Conservation (phyloP, 2,113 vertebrate genomes). For the Dasypus novemcinctus region DNA sequence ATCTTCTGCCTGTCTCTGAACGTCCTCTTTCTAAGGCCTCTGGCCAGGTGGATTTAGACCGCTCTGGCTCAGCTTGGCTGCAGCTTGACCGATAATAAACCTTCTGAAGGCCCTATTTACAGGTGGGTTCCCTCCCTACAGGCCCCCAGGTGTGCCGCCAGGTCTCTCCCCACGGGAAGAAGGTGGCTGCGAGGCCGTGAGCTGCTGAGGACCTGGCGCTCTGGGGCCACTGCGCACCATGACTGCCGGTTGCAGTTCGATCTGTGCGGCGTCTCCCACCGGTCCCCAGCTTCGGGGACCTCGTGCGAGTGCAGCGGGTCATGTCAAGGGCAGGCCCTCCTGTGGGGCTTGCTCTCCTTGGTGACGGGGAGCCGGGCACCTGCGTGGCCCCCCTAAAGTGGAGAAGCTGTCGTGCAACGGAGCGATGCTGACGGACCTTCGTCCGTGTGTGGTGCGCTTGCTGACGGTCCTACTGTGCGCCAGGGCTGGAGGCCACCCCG, state of each 20-base stretch:
- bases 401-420: neutral
- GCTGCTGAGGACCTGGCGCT: neutral
- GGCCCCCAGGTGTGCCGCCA: neutral
- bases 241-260: neutral
- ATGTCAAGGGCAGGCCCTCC: neutral
- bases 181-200: neutral
- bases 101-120: too few relatives aligned
- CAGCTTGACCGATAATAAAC: too few relatives aligned
- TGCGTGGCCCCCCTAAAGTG: neutral
- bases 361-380: neutral
- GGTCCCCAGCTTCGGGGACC: too few relatives aligned
- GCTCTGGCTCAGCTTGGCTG: too few relatives aligned
- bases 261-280: neutral
- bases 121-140: too few relatives aligned
- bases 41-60: too few relatives aligned
- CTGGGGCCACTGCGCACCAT: neutral
- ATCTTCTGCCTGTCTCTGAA: too few relatives aligned
- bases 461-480: fast-evolving
- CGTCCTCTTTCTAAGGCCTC: too few relatives aligned
- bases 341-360: neutral
- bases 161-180: neutral
- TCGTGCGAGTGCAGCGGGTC: too few relatives aligned
- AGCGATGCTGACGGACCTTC: neutral
- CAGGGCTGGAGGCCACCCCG: neutral
- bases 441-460: fast-evolving